Evolutionary conservation across 2,888 invertebrate species (phyloP), one percentile per base, ranked within the genome.

Genomic region (Philaethria dido): DNA sequence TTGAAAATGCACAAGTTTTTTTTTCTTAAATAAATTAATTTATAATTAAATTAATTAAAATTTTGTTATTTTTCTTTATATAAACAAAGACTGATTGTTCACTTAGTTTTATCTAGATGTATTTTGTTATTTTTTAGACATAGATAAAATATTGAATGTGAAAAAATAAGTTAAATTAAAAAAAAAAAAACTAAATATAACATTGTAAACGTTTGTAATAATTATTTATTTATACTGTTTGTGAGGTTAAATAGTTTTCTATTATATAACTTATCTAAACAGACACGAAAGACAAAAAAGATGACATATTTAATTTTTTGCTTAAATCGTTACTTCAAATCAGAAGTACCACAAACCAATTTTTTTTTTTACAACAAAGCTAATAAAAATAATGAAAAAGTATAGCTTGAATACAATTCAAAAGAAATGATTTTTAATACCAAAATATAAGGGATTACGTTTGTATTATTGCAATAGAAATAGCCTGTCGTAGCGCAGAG

Each of bases 71-170:
- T 79, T 78, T 77, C 18, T 60, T 9, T 76, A 71, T 70, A 76
- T 74, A 71, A 66, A 69, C 90, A 83, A 90, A 92, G 92, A 91
- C 92, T 92, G 92, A 91, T 90, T 84, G 85, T 88, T 89, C 86
- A 82, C 73, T 69, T 75, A 75, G 70, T 71, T 66, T 63, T 73
- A 68, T 64, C n/a, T 70, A 72, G 68, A 55, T 36, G 47, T 66
- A 62, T 57, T 52, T 39, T 57, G 44, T 66, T 67, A 57, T 59
- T 66, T 45, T 44, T 59, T 22, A 45, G 3, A 60, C 29, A 60
- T 39, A 60, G 29, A 62, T 33, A 18, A 52, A 61, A 47, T 44
- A 48, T 66, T 57, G 8, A 33, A 18, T 14, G 29, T 22, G 42
- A 25, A 42, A 33, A 42, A 57, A 22, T 44, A 25, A 44, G 13